Evolutionary conservation across 2,797 vertebrate genomes (phyloP).

Genomic region (Serranus cabrilla): DNA sequence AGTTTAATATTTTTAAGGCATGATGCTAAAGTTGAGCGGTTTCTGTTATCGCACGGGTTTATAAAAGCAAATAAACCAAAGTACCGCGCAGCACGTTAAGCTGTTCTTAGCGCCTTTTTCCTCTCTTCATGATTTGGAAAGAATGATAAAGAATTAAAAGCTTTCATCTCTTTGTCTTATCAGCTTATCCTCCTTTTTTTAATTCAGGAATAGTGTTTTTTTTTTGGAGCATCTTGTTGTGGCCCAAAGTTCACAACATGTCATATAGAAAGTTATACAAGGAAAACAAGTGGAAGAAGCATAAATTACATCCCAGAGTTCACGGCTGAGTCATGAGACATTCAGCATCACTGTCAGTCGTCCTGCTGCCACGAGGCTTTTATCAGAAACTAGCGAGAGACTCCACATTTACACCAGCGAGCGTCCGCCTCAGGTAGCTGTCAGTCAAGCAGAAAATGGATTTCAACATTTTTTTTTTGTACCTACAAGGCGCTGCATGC

Average conservation of each 20-base stretch:
- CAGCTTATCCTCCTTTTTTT: slow-evolving; percentile 8
- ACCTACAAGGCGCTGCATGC: neutral
- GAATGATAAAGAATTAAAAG: neutral
- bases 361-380: slow-evolving; percentile 11
- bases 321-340: no score
- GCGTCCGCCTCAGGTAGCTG: slow-evolving; percentile 15
- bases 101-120: neutral
- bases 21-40: no score
- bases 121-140: neutral
- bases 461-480: slow-evolving; percentile 26
- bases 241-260: neutral
- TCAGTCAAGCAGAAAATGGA: slow-evolving; percentile 52
- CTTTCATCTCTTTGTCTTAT: neutral
- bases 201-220: neutral
- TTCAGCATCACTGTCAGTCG: slow-evolving; percentile 5
- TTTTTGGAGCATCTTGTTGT: neutral
- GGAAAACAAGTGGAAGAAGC: neutral
- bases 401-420: neutral
- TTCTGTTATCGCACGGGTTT: no score
- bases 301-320: slow-evolving; percentile 2
- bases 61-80: neutral
- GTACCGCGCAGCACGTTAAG: neutral
- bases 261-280: neutral
- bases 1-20: no score
- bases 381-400: slow-evolving; percentile 16